Conservation (phyloP, 2,113 vertebrate species). For the Polyodon spathula region DNA sequence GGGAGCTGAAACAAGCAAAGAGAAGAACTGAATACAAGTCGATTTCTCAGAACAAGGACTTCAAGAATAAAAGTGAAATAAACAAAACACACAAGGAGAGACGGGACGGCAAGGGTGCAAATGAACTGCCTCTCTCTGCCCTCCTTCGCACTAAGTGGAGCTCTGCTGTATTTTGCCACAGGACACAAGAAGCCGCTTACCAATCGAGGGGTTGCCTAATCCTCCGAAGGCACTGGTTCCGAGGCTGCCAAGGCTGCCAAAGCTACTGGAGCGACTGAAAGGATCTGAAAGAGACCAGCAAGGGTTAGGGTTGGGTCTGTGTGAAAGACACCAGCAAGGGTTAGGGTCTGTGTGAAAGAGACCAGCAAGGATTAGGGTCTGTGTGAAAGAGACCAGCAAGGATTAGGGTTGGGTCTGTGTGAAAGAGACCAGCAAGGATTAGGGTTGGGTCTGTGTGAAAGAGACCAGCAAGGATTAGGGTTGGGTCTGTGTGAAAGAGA, state of each 20-base stretch:
- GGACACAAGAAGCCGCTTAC: slow-evolving; percentile 79
- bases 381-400: no score
- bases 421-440: no score
- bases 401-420: slow-evolving; percentile 66
- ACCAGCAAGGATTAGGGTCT: no score
- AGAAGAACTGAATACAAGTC: no score
- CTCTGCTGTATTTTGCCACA: slow-evolving; percentile 51
- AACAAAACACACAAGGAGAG: no score
- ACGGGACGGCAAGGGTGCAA: no score
- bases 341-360: no score
- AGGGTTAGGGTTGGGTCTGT: slow-evolving; percentile 70
- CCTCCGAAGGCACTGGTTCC: slow-evolving; percentile 97
- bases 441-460: no score
- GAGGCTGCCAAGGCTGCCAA: slow-evolving; percentile 93
- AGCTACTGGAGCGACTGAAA: slow-evolving; percentile 95
- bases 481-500: no score
- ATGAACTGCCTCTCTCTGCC: slow-evolving; percentile 56
- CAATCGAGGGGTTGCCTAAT: slow-evolving; percentile 95
- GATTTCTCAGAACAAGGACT: no score
- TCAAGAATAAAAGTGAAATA: no score
- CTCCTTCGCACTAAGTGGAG: slow-evolving; percentile 53
- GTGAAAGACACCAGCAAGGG: slow-evolving; percentile 58
- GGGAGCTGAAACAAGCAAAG: slow-evolving; percentile 62
- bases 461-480: no score
- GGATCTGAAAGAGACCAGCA: slow-evolving; percentile 87